Base-by-base conservation (phyloP, 1,140 invertebrate genomes). In the Drosophila baimaii region DNA sequence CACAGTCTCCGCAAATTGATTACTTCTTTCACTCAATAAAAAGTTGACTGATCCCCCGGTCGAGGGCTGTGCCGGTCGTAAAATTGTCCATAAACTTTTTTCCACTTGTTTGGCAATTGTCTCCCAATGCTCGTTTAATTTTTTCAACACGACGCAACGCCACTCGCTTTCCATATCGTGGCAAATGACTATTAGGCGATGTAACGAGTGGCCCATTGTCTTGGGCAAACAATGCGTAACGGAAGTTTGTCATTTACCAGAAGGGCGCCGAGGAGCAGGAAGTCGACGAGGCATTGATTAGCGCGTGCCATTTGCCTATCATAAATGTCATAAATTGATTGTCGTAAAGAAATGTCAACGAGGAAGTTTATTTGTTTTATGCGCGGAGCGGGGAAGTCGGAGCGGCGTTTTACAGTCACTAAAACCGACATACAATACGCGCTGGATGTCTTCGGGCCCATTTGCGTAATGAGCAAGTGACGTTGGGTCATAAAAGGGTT, bases 271-370 rank as follows among this genome's bases (percentile, higher is more conserved):
- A 35, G 51, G 43, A 29, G 54, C 35, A 35, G 68, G 49, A 55
- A 68, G 72, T 49, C 37, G 46, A 86, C 63, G 47, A 66, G 79
- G 55, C 76, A 86, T 88, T 89, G 84, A 86, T 86, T 86, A 86
- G 79, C 76, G 76, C 83, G 68, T 89, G 83, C 56, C 84, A 86
- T 86, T 86, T 89, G 84, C 68, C 83, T 89, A 86, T 89, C 71
- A 83, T 77, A 73, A 88, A 82, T 82, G 65, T 65, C 79, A 83
- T 89, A 80, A 83, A 86, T 89, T 83, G 79, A 63, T 71, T 79
- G 68, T 59, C 74, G 61, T 70, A 70, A 78, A 78, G 61, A 65
- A 79, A 65, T 73, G 68, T 61, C 62, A 77, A 58, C 73, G 74
- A 54, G 63, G 41, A 76, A 72, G 55, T 73, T 69, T 70, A 76